phyloP scores from a whole-genome alignment of 2,797 vertebrate genomes.

The Chelon auratus region DNA sequence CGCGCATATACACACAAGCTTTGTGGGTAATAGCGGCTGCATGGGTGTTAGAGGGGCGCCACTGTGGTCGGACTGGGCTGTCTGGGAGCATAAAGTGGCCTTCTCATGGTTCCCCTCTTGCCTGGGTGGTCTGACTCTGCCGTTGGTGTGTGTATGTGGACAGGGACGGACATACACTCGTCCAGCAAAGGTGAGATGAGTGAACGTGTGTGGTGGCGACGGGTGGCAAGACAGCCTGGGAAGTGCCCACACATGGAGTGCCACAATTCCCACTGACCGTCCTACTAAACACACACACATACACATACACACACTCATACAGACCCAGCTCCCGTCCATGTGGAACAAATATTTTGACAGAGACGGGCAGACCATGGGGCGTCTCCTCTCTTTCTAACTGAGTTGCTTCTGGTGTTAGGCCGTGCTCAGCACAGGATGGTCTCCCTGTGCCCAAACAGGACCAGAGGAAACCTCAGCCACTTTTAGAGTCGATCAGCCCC shows the following conservation, averaged over 20 bases:
- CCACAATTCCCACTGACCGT: constrained; percentile 70
- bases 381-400: constrained; percentile 70
- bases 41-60: constrained; percentile 86
- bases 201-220: constrained; percentile 74
- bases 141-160: constrained; percentile 58
- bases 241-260: constrained; percentile 80
- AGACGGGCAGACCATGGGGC: constrained; percentile 74
- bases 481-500: constrained; percentile 74
- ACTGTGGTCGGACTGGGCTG: constrained; percentile 82
- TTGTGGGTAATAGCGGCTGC: constrained; percentile 80
- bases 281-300: constrained; percentile 42
- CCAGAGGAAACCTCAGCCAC: constrained; percentile 78
- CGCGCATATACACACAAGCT: constrained; percentile 27
- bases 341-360: constrained; percentile 83
- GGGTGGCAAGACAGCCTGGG: constrained; percentile 67
- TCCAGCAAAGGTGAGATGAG: constrained; percentile 76
- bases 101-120: constrained; percentile 81
- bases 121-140: constrained; percentile 84
- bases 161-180: constrained; percentile 72
- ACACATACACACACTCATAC: constrained; percentile 41
- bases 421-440: constrained; percentile 58
- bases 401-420: constrained; percentile 58
- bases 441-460: constrained; percentile 68
- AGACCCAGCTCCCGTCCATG: constrained; percentile 42
- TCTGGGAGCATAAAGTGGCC: constrained; percentile 85